Percentiles rank a stretch among this genome's conserved stretches.
Evolutionary conservation across 1,140 invertebrate species (phyloP).

Genomic region (Pachyrhynchus sulphureomaculatus): DNA sequence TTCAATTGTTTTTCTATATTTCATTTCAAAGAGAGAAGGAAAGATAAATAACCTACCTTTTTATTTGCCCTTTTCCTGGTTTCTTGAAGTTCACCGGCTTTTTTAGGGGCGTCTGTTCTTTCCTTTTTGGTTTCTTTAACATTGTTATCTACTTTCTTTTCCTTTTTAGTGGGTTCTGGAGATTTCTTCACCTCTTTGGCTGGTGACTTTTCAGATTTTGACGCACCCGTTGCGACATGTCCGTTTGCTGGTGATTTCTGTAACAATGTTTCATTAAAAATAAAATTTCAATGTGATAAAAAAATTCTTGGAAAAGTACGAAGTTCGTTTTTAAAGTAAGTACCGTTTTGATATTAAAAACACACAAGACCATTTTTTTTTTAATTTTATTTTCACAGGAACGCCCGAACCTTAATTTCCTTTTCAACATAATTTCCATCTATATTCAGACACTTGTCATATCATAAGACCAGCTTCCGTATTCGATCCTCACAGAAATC

Average conservation of each 20-base stretch:
- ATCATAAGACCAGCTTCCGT: too few species aligned
- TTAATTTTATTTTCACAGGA: too few species aligned
- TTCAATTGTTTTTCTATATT: too few species aligned
- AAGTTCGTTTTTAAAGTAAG: too few species aligned
- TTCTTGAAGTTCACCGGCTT: conserved; percentile 54
- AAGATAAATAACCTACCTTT: conserved; percentile 5
- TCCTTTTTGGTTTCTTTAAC: conserved; percentile 52
- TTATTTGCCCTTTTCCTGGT: conserved; percentile 60
- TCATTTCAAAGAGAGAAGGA: too few species aligned
- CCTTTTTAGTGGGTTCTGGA: conserved; percentile 54
- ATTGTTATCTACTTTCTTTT: conserved; percentile 35
- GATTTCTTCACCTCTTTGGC: conserved; percentile 57
- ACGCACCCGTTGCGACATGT: conserved; percentile 45
- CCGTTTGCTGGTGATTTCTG: conserved; percentile 55
- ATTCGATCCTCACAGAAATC: too few species aligned
- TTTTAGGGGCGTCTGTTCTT: conserved; percentile 44
- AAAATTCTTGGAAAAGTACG: too few species aligned
- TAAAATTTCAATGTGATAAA: neutral
- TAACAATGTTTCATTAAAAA: conserved; percentile 28
- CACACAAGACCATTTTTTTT: too few species aligned
- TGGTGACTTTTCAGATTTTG: conserved; percentile 52
- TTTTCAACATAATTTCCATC: too few species aligned
- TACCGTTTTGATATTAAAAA: too few species aligned
- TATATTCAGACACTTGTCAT: too few species aligned
- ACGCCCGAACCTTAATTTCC: too few species aligned